phyloP scores from a whole-genome alignment of 2,888 invertebrate genomes.

The Pediacus dermestoides region DNA sequence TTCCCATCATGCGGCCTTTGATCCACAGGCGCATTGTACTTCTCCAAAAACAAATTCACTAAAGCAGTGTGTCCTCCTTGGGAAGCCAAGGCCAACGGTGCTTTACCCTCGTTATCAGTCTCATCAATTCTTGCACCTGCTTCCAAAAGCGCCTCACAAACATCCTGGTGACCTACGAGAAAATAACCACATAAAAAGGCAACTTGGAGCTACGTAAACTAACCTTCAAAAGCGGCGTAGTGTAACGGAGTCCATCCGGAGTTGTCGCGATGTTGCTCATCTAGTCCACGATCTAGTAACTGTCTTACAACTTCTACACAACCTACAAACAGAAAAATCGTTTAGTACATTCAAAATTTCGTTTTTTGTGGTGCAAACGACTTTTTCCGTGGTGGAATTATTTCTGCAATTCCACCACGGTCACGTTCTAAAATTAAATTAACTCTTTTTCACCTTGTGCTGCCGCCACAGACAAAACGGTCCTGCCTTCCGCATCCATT shows the following conservation, averaged over 20 bases:
- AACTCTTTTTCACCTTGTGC: conserved; percentile 61
- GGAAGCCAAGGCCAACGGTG: conserved; percentile 81
- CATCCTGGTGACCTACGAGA: conserved; percentile 69
- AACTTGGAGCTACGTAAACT: conserved; percentile 4
- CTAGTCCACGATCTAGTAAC: conserved; percentile 80
- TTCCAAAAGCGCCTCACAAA: conserved; percentile 76
- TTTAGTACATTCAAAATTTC: neutral
- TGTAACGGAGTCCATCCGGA: conserved; percentile 97
- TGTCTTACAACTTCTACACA: conserved; percentile 86
- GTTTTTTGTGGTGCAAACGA: too few relatives aligned
- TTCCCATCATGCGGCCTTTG: conserved; percentile 88
- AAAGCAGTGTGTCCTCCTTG: conserved; percentile 79
- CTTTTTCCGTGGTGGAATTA: too few relatives aligned
- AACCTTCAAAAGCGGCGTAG: conserved; percentile 89
- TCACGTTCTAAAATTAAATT: too few relatives aligned
- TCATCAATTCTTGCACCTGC: conserved; percentile 86
- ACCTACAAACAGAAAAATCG: conserved; percentile 43
- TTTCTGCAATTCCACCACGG: too few relatives aligned
- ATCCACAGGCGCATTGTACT: conserved; percentile 75
- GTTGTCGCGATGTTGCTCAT: conserved; percentile 87
- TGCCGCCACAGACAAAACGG: conserved; percentile 80
- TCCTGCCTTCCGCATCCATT: conserved; percentile 91
- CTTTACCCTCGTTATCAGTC: conserved; percentile 88
- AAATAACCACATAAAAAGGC: neutral
- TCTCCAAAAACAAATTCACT: conserved; percentile 65